Percentiles rank a stretch among this genome's conserved stretches.
Conservation (phyloP, 2,888 invertebrate species). For the Chironomus riparius region DNA sequence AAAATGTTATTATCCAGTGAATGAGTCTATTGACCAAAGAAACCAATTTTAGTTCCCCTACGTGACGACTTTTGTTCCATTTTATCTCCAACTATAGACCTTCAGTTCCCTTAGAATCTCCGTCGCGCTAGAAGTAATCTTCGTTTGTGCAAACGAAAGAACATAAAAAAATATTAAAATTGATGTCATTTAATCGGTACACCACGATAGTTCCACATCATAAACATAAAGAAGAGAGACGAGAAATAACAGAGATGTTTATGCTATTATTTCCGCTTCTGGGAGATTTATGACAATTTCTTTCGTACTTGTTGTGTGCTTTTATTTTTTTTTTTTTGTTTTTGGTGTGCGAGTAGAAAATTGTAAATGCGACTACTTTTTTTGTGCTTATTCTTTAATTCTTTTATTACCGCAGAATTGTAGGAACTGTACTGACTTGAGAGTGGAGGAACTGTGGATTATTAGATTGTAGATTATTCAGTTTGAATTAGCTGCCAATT, state of each 20-base stretch:
- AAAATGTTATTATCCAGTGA: neutral
- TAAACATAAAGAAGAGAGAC: constrained; percentile 19
- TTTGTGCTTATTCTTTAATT: neutral
- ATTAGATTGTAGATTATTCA: no score
- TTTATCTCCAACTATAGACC: neutral
- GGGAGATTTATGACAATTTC: constrained; percentile 20
- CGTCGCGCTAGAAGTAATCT: neutral
- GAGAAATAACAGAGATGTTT: neutral
- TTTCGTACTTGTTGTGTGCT: neutral
- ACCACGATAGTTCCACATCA: constrained; percentile 21
- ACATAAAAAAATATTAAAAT: neutral
- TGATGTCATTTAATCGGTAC: constrained; percentile 18
- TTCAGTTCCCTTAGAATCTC: neutral
- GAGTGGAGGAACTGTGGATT: no score
- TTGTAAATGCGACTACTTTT: neutral
- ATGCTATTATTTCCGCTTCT: constrained; percentile 24
- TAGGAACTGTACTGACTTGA: neutral
- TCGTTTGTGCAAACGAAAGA: neutral
- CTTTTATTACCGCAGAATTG: neutral
- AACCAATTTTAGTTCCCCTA: neutral
- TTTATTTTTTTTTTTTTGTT: neutral
- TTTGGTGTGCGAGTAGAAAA: neutral
- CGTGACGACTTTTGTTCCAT: neutral
- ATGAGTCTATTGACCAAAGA: constrained; percentile 7
- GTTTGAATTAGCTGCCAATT: no score